Percentiles rank a stretch among this genome's conserved stretches.
phyloP scores from a whole-genome alignment of 2,113 vertebrate genomes.

The Epinephelus fuscoguttatus region DNA sequence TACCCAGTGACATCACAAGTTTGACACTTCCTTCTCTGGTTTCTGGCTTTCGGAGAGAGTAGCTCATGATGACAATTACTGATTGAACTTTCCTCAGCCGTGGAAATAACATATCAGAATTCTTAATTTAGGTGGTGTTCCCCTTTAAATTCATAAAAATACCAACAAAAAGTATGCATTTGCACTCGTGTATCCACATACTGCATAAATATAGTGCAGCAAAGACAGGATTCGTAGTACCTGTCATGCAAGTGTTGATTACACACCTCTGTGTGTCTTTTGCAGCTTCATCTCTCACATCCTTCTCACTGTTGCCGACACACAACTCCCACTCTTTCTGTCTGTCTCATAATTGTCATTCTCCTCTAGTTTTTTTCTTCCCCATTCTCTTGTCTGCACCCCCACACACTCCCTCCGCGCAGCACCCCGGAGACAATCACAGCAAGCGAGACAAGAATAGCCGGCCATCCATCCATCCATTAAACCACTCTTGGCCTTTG shows the following conservation, averaged over 20 bases:
- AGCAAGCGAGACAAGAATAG: conserved; percentile 61
- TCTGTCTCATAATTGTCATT: conserved; percentile 40
- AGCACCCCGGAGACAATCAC: conserved; percentile 52
- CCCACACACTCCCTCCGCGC: neutral
- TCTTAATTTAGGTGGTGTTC: no score
- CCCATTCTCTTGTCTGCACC: neutral
- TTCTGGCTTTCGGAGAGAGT: no score
- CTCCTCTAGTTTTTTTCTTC: neutral
- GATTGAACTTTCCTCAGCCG: no score
- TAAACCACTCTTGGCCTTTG: conserved; percentile 58
- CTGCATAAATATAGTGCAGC: neutral
- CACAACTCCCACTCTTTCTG: conserved; percentile 29
- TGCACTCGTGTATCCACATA: neutral
- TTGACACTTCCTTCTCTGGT: no score
- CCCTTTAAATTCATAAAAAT: no score
- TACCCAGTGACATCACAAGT: no score
- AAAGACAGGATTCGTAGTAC: neutral
- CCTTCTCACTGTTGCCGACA: conserved; percentile 2
- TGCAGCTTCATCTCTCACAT: conserved; percentile 3
- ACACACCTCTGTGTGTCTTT: neutral
- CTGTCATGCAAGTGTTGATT: neutral
- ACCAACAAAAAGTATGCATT: neutral
- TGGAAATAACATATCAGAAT: no score
- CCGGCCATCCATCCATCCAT: conserved; percentile 54
- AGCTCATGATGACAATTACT: no score